Conservation (phyloP, 2,888 invertebrate species). For the Caenorhabditis sp. region DNA sequence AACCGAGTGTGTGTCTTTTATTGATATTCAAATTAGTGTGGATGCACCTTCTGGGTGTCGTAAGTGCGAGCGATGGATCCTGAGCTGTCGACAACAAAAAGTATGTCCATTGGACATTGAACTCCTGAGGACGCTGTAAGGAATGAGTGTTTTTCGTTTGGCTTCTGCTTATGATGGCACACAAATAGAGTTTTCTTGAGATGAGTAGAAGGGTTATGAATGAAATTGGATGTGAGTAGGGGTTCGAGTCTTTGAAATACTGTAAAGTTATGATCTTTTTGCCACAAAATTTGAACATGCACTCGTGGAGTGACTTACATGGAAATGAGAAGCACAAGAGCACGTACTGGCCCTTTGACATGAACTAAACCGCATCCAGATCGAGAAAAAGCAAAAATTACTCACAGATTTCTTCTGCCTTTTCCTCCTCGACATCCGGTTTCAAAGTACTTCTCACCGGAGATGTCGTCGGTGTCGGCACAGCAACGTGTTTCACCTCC, state of each 20-base stretch:
- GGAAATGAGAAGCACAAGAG: no score
- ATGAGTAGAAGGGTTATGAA: no score
- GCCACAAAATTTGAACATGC: no score
- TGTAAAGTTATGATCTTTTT: no score
- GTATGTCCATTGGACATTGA: slow-evolving; percentile 73
- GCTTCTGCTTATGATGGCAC: no score
- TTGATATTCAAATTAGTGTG: background rate
- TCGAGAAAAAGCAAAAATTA: background rate
- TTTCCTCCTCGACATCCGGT: slow-evolving; percentile 28
- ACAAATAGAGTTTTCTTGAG: no score
- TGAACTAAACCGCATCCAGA: no score
- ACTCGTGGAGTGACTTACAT: no score
- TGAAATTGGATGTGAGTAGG: no score
- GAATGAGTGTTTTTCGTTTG: background rate
- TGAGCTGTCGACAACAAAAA: slow-evolving; percentile 76
- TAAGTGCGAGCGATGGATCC: slow-evolving; percentile 75
- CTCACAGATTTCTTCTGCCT: slow-evolving; percentile 37
- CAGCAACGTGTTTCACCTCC: slow-evolving; percentile 32
- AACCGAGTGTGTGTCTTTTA: background rate
- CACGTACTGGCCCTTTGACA: no score
- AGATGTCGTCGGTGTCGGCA: slow-evolving; percentile 36
- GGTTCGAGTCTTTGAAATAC: no score
- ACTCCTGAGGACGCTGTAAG: slow-evolving; percentile 24
- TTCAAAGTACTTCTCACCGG: slow-evolving; percentile 38
- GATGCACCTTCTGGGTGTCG: slow-evolving; percentile 70